Percentiles rank a stretch among this genome's conserved stretches.
phyloP scores from a whole-genome alignment of 2,113 vertebrate genomes.

The Prochilodus magdalenae region DNA sequence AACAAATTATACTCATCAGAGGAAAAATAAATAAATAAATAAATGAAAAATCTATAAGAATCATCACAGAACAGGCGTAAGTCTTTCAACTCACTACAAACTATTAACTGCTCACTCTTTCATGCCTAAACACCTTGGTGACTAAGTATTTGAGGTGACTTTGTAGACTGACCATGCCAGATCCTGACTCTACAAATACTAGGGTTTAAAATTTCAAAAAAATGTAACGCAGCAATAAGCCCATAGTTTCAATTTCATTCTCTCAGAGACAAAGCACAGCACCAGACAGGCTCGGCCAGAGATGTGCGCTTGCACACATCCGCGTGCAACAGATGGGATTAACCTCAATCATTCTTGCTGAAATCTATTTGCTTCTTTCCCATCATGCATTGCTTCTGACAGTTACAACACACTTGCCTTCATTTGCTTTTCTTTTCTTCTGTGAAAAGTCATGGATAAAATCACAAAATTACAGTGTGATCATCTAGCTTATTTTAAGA shows the following conservation, averaged over 20 bases:
- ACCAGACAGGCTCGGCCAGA: not conserved
- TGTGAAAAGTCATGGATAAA: not conserved
- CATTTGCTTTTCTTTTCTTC: not conserved
- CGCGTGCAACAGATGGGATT: conserved; percentile 50
- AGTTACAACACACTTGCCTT: conserved; percentile 61
- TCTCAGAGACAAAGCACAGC: not conserved
- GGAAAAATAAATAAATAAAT: too few species aligned
- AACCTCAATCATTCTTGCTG: conserved; percentile 64
- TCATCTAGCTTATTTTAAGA: too few species aligned
- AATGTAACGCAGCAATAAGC: not conserved
- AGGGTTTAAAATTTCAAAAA: not conserved
- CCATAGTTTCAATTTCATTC: not conserved
- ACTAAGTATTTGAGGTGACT: not conserved
- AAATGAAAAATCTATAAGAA: conserved; percentile 57
- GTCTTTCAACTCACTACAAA: not conserved
- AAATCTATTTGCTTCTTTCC: conserved; percentile 68
- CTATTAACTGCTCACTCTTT: not conserved
- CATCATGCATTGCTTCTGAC: conserved; percentile 68
- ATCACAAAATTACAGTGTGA: too few species aligned
- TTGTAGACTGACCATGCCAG: not conserved
- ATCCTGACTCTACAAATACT: not conserved
- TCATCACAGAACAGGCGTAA: not conserved
- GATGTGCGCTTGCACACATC: too few species aligned
- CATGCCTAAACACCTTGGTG: not conserved
- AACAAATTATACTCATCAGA: conserved; percentile 78